Base-by-base conservation (phyloP, 2,888 invertebrate species). In the Spodoptera littoralis region DNA sequence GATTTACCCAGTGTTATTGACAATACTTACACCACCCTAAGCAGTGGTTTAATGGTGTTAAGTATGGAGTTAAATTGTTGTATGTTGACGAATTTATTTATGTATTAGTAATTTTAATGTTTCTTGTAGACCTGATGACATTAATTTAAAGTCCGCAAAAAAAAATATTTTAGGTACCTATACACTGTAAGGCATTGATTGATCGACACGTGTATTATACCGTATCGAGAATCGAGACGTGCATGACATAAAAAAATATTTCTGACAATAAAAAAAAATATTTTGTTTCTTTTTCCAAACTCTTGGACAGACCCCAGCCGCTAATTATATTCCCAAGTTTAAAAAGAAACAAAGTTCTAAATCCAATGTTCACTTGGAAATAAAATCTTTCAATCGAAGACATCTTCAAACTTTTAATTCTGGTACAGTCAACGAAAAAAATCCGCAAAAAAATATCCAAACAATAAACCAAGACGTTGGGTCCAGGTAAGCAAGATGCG, bases 401-500 rank as follows among this genome's bases (percentile, higher is more conserved):
- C 50, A 48, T 57, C 63, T 50, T 56, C 49, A 11, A 63, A 56
- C 55, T 67, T 70, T 70, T 46, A 30, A 60, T 66, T 71, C 57
- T 49, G 50, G 60, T 72, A 71, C 66, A 60, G 68, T 68, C 53
- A 48, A 63, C 46, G 70, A 59, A 63, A 77, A 68, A 62, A 70
- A 80, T 52, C 60, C 57, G 62, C 71, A 83, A 87, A 88, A 89
- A 90, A 84, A 44, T 49, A 79, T 81, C 55, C 80, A 77, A 84
- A 91, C 89, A 91, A 91, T 84, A 80, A 51, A 51, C 79, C 78
- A 90, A 89, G 90, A 87, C 84, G 84, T 85, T 86, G 44, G 81
- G 56, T 80, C 80, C 93, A 93, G 94, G 94, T 94, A 92, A 79
- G 88, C 89, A 93, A 93, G 92, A 93, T 92, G 92, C 86, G 84